Evolutionary conservation across 2,888 invertebrate genomes (phyloP), one percentile per base, ranked within the genome.

Genomic region (Morpho achilles): DNA sequence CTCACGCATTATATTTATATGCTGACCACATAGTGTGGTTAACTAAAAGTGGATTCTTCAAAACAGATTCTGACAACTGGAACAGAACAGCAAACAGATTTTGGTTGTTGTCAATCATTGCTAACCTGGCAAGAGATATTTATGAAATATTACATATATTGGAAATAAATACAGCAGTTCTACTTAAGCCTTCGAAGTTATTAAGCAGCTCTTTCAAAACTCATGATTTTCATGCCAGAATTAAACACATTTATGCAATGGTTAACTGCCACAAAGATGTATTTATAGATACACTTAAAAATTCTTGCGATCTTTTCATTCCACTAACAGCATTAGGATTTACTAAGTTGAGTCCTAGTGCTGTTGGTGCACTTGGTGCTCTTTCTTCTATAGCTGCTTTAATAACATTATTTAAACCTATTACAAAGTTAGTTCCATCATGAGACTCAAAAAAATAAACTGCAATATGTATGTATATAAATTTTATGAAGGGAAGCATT

Each of bases 11-110:
- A 39, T 98, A 94, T 73, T 91, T 98, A 3, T 87, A 97, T 50
- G 94, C 96, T 9, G 98, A 98, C 79, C 97, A 98, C 75, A 91
- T 97, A 42, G 92, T 97, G 42, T 98, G 97, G 96, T 84, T 97
- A 3, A 94, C 95, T 4, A 92, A 94, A 69, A 93, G 94, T 46
- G 96, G 96, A 23, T 87, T 93, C 59, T 76, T 94, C 5, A 89
- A 88, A 67, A 92, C 96, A 1, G 93, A 97, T 75, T 91, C 94
- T 0, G 93, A 94, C 50, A 95, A 94, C 75, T 97, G 97, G 97
- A 93, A 92, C 55, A 89, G 87, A 50, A 87, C 93, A 7, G 93
- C 95, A 3, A 95, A 96, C 71, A 95, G 93, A 76, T 97, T 97
- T 76, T 98, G 97, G 97, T 81, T 98, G 1, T 91, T 96, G 63